Conservation (phyloP, 2,113 vertebrate genomes). For the Pungitius pungitius region DNA sequence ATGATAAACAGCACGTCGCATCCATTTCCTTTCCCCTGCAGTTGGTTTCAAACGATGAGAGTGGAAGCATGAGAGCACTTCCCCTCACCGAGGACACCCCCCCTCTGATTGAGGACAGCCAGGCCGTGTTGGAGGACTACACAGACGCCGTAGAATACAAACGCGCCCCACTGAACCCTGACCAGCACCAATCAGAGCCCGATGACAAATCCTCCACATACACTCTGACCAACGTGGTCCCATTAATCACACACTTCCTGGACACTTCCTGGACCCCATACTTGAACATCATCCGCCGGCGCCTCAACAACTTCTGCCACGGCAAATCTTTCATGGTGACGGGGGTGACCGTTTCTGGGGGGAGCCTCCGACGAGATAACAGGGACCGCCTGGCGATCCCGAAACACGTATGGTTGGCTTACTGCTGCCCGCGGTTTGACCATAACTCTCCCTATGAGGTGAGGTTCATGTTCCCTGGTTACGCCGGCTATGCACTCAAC, state of each 20-base stretch:
- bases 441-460: constrained; percentile 77
- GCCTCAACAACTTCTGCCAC: constrained; percentile 80
- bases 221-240: constrained; percentile 84
- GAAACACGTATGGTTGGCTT: constrained; percentile 76
- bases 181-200: constrained; percentile 75
- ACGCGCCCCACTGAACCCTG: constrained; percentile 80
- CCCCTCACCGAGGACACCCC: constrained; percentile 59
- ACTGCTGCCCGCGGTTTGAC: constrained; percentile 78
- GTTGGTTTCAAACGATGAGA: constrained; percentile 69
- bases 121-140: constrained; percentile 75
- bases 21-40: constrained; percentile 18
- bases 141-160: constrained; percentile 72
- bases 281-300: constrained; percentile 63
- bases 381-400: constrained; percentile 68
- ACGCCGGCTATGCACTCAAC: constrained; percentile 74
- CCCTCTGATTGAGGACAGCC: constrained; percentile 72
- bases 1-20: not conserved
- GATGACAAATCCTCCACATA: constrained; percentile 81
- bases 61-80: constrained; percentile 69
- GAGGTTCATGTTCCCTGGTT: constrained; percentile 78
- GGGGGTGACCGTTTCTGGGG: constrained; percentile 67
- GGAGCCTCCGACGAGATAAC: constrained; percentile 53
- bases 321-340: constrained; percentile 72
- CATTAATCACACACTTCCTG: constrained; percentile 71
- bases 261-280: constrained; percentile 72